These are phyloP conservation scores for Bettongia penicillata DNA, from an alignment of 2,113 vertebrate species.

Conservation along the genomic window DNA sequence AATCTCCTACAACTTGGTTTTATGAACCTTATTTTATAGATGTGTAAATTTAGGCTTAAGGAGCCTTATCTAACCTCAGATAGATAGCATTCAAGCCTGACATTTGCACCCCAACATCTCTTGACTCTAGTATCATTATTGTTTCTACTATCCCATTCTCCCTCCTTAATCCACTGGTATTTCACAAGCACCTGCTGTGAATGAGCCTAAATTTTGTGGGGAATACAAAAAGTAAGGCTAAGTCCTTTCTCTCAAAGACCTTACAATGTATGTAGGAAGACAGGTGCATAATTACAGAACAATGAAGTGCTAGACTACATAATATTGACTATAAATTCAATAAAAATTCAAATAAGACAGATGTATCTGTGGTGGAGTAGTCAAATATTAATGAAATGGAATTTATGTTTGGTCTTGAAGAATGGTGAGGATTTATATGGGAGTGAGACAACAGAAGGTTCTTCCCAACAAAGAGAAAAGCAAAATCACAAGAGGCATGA, in stretches of 20 bases:
- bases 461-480: neutral
- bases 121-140: neutral
- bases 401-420: slow-evolving; percentile 29
- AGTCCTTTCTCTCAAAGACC: neutral
- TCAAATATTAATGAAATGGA: slow-evolving; percentile 14
- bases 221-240: neutral
- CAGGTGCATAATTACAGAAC: neutral
- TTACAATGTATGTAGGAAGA: neutral
- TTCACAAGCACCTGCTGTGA: neutral
- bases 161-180: neutral
- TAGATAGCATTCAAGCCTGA: neutral
- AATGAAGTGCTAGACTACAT: slow-evolving; percentile 39
- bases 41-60: neutral
- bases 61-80: neutral
- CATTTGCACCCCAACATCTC: neutral
- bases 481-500: slow-evolving; percentile 6
- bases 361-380: slow-evolving; percentile 29
- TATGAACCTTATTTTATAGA: neutral
- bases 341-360: slow-evolving; percentile 21
- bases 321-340: slow-evolving; percentile 2
- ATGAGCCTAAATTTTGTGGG: neutral
- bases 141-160: neutral
- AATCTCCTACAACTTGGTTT: neutral
- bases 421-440: slow-evolving; percentile 4
- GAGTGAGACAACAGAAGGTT: neutral